Base-by-base conservation (phyloP, 2,113 vertebrate species). In the Heterocephalus glaber region DNA sequence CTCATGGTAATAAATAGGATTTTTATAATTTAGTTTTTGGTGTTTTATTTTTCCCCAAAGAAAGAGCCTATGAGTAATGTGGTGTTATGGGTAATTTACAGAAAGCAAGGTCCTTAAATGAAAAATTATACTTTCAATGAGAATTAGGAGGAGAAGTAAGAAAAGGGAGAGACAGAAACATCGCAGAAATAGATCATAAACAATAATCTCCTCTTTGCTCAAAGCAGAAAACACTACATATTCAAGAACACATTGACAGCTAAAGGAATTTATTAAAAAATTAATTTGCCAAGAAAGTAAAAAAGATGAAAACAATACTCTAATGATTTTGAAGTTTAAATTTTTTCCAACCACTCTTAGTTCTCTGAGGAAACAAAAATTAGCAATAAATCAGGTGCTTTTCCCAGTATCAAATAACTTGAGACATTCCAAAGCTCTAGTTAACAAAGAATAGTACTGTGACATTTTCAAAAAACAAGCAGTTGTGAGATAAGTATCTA, bases 291-390 rank as follows among this genome's bases (percentile, higher is more conserved):
- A 88, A 94, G 38, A 63, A 33, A 94, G 28, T 77, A 77, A 92
- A 91, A 49, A 72, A 83, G 66, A 82, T 88, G 19, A 95, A 93
- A 92, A 82, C 35, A 89, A 86, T 33, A 86, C n/a, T 89, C 77
- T 33, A 47, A 90, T 96, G 41, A 93, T 95, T 95, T 86, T 88
- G 16, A 97, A 86, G 60, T 89, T 83, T 93, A 85, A 49, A 4
- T 84, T 97, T 93, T 92, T 86, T 81, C 68, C 47, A 89, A 66
- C 24, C 33, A 86, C 12, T 79, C 10, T 95, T 38, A 82, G 65
- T 92, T 86, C 79, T 91, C 68, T 84, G 30, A 92, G 3, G 33
- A 22, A 89, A 92, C n/a, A 95, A 76, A 95, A 86, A 82, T 79
- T 72, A 87, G 38, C 33, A 95, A 85, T 63, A 92, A 91, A 86